Evolutionary conservation across 2,797 vertebrate species (phyloP), one percentile per base, ranked within the genome.

Genomic region (Mareca penelope): DNA sequence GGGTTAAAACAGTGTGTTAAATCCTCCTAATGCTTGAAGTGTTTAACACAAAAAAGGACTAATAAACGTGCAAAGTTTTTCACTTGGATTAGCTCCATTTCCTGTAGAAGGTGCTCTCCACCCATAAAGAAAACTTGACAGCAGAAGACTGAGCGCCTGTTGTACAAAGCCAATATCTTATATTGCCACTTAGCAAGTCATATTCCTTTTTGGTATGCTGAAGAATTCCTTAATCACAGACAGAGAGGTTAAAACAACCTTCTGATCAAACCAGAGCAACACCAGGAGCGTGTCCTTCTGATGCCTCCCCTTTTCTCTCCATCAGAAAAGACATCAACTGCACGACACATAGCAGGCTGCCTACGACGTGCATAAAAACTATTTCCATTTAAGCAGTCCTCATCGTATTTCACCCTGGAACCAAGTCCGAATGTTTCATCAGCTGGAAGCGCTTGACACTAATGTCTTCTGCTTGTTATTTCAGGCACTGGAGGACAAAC

Each of bases 91-190:
- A 94, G 85, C 87, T 96, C 93, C 91, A 96, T 93, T 97, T 98
- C 97, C 96, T 97, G 90, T 88, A 95, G 95, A 97, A 97, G 96
- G 96, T 96, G 95, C 93, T 96, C 96, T 96, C 96, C 92, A 95
- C 92, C 97, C 97, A 96, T 92, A 97, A 97, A 96, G 95, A 96
- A 97, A 98, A 97, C 94, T 87, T 78, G 81, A 92, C 42, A 60
- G 95, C 89, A 94, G 80, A 94, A 84, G 88, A 85, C 75, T 13
- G 53, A 94, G 91, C 42, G 56, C 10, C 53, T 52, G 93, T 94
- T 78, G 26, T 35, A 77, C 39, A 56, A 78, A 94, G 52, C 64
- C 42, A 56, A 4, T 90, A 72, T 80, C 77, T 88, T 56, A 55
- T 15, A 59, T 79, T 79, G 63, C 91, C 79, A 60, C 61, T 80